A percentile compares a stretch with the other conserved stretches of the same genome.
phyloP scores from a whole-genome alignment of 92 coral and sea anemone species.

The Zoanthus solanderi region DNA sequence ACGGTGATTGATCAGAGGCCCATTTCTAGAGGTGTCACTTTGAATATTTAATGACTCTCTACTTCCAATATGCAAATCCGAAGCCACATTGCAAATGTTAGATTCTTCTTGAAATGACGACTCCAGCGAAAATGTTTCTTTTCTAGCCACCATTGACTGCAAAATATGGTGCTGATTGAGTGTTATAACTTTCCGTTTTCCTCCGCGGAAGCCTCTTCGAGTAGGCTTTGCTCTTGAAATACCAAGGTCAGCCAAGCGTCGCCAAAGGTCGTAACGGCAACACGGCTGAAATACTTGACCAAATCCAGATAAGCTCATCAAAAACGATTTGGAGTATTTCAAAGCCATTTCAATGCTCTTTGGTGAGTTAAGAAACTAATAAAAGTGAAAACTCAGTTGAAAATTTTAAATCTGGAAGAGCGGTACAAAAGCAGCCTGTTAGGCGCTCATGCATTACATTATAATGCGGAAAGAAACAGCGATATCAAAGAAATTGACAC shows the following conservation, averaged over 20 bases:
- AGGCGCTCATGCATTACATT: background rate
- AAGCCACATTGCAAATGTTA: no score
- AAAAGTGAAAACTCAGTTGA: no score
- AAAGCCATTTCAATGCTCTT: background rate
- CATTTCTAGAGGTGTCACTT: background rate
- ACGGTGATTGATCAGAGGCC: slow-evolving; percentile 12
- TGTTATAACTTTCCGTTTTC: slow-evolving; percentile 12
- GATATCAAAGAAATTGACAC: no score
- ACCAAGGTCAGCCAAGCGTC: background rate
- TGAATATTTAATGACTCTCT: no score
- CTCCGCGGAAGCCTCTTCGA: background rate
- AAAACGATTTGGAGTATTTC: slow-evolving; percentile 16
- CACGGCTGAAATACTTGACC: slow-evolving; percentile 14
- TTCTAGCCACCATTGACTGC: slow-evolving; percentile 28
- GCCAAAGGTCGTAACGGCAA: no score
- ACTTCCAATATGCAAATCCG: no score
- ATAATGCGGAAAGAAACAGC: no score
- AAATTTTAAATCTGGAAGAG: background rate
- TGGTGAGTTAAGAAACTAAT: background rate
- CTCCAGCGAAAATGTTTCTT: background rate
- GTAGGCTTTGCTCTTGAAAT: slow-evolving; percentile 25
- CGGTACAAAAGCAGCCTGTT: background rate
- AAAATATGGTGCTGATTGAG: slow-evolving; percentile 28
- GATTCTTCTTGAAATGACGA: no score
- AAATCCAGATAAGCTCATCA: slow-evolving; percentile 14